Evolutionary conservation across 2,888 invertebrate genomes (phyloP).

Genomic region (Thalpophila matura): DNA sequence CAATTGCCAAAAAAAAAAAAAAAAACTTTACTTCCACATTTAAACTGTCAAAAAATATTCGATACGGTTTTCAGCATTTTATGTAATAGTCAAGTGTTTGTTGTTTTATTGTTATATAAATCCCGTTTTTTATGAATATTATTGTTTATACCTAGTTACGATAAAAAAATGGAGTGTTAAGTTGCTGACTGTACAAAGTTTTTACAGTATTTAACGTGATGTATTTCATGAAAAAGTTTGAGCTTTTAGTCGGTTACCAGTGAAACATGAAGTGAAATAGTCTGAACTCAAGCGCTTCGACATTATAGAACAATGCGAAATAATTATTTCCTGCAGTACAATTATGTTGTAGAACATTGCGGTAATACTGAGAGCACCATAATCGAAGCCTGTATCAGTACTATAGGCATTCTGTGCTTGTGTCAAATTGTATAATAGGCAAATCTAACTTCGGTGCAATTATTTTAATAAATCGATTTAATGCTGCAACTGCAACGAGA

Average conservation of each 20-base stretch:
- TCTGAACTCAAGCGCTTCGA: neutral
- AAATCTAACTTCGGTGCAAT: conserved; percentile 20
- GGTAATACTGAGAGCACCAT: neutral
- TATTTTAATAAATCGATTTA: conserved; percentile 4
- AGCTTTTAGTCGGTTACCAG: neutral
- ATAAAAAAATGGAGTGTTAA: too few relatives aligned
- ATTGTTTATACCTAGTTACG: too few relatives aligned
- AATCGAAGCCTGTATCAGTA: neutral
- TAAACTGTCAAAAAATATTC: too few relatives aligned
- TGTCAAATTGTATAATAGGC: conserved; percentile 6
- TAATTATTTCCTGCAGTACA: neutral
- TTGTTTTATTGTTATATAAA: too few relatives aligned
- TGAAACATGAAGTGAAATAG: neutral
- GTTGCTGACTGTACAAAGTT: neutral
- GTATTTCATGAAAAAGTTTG: neutral
- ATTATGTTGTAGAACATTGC: neutral
- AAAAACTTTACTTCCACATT: too few relatives aligned
- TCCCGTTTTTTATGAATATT: too few relatives aligned
- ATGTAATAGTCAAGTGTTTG: too few relatives aligned
- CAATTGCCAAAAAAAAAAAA: too few relatives aligned
- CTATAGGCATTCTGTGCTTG: too few relatives aligned
- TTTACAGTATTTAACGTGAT: neutral
- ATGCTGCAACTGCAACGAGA: neutral
- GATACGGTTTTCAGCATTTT: too few relatives aligned
- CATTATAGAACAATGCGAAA: neutral